Evolutionary conservation across 1,140 invertebrate species (phyloP), one percentile per base, ranked within the genome.

Genomic region (Belonocnema kinseyi): DNA sequence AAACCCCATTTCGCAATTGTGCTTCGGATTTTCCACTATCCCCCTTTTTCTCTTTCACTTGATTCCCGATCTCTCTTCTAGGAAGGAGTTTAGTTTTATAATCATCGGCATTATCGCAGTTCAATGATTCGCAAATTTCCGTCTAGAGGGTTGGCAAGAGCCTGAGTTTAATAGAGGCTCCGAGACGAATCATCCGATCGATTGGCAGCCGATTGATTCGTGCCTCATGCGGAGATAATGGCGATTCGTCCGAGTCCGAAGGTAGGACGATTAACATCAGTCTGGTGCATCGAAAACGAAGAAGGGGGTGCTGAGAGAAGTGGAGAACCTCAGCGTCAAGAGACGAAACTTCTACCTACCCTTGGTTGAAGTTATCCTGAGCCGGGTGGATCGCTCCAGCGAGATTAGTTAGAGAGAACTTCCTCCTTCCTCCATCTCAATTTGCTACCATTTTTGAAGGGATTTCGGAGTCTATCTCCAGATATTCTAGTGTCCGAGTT

Each of bases 191-290:
- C 87, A 89, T 86, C 79, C 85, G 81, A 89, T 86, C 87, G 86
- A 89, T 88, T 87, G 87, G 78, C 81, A 80, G 76, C 82, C 85
- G 82, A 88, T 89, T 88, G 87, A 89, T 88, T 87, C 83, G 82
- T 77, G 82, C 82, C 85, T 85, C 83, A 85, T 75, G 76, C 80
- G 80, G 80, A 86, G 85, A 89, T 89, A 89, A 89, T 85, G 83
- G 85, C 79, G 79, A 77, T 78, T 82, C 78, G 82, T 83, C 78
- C 77, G 79, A 86, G 79, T 83, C 85, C 80, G 78, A 85, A 82
- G 81, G 72, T 80, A 75, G 80, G 72, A 70, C 83, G 83, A 87
- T 90, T 88, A 89, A 86, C 74, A 82, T 80, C 83, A 85, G 85
- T 86, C 85, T 85, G 73, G 76, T 80, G 85, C 73, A 81, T 80